Evolutionary conservation across 2,888 invertebrate species (phyloP).

Genomic region (Trypoxylon attenuatum): DNA sequence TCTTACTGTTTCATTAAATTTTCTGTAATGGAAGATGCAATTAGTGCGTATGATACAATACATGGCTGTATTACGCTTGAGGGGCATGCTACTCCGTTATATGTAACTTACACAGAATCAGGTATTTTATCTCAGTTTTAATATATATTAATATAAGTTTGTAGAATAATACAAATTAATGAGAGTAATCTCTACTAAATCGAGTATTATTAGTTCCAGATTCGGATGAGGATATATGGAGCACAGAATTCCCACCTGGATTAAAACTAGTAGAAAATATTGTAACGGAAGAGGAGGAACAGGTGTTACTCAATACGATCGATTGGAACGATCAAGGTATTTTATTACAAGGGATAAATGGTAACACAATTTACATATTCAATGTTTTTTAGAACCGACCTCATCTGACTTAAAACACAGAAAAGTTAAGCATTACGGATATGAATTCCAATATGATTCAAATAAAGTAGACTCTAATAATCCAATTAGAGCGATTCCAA

Average conservation of each 20-base stretch:
- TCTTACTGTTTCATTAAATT: slow-evolving; percentile 88
- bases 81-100: slow-evolving; percentile 79
- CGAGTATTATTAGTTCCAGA: slow-evolving; percentile 69
- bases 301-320: slow-evolving; percentile 78
- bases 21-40: slow-evolving; percentile 75
- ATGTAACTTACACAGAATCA: slow-evolving; percentile 80
- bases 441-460: slow-evolving; percentile 90
- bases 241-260: slow-evolving; percentile 79
- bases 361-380: too few relatives aligned
- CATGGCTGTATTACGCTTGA: slow-evolving; percentile 79
- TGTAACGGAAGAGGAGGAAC: slow-evolving; percentile 83
- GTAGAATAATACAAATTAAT: slow-evolving; percentile 11
- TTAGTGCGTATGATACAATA: slow-evolving; percentile 77
- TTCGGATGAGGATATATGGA: slow-evolving; percentile 37
- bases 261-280: slow-evolving; percentile 83
- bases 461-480: slow-evolving; percentile 87
- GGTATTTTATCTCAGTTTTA: slow-evolving; percentile 71
- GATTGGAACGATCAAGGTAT: slow-evolving; percentile 74
- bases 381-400: slow-evolving; percentile 47
- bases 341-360: neutral
- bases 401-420: slow-evolving; percentile 83
- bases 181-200: neutral
- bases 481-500: slow-evolving; percentile 84
- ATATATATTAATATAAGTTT: neutral
- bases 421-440: slow-evolving; percentile 93